phyloP scores from a whole-genome alignment of 2,113 vertebrate genomes.

The Sinocyclocheilus anophthalmus region DNA sequence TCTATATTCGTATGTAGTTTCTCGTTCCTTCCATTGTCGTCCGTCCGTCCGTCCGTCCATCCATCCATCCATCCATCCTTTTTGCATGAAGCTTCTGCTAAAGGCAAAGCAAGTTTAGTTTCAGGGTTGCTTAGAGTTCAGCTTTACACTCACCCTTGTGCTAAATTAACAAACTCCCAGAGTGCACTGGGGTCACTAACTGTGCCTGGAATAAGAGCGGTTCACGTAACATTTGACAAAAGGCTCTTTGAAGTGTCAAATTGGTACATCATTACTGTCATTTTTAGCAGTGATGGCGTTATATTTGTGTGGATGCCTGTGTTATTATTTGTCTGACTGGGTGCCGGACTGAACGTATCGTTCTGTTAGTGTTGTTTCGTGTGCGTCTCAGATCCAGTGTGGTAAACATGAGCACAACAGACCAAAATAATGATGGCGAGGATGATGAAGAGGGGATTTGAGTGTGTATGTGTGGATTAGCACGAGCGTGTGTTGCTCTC shows the following conservation, averaged over 20 bases:
- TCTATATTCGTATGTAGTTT: too few species aligned
- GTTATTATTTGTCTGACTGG: neutral
- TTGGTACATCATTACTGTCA: neutral
- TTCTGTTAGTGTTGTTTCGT: neutral
- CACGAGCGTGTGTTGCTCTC: neutral
- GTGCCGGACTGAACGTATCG: neutral
- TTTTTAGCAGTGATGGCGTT: neutral
- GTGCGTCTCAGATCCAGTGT: neutral
- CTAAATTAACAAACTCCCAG: neutral
- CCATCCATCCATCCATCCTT: too few species aligned
- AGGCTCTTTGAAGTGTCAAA: neutral
- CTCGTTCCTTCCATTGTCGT: too few species aligned
- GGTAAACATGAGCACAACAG: neutral
- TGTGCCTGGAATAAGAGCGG: neutral
- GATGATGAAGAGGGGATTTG: slow-evolving; percentile 4
- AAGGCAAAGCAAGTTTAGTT: neutral
- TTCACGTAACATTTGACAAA: neutral
- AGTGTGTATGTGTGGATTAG: neutral
- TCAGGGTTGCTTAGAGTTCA: neutral
- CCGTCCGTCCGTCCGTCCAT: too few species aligned
- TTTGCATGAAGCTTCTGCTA: neutral
- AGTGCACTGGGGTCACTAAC: neutral
- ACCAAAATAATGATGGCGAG: neutral
- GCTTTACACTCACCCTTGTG: neutral
- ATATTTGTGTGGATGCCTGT: neutral